Evolutionary conservation across 2,113 vertebrate species (phyloP).

Genomic region (Camelus dromedarius): DNA sequence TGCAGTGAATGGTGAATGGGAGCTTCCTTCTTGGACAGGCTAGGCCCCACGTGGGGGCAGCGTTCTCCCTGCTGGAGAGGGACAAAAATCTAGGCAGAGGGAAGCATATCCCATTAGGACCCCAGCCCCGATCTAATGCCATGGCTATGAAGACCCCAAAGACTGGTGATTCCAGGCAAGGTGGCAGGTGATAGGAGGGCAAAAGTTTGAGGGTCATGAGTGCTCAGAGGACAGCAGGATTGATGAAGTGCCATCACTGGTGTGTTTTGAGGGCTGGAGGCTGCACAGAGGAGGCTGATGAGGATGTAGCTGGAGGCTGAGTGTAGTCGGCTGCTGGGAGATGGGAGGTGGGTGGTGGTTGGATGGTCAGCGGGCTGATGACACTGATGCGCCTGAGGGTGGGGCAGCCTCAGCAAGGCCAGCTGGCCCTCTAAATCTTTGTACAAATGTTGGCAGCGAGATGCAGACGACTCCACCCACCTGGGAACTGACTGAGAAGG

Average conservation of each 20-base stretch:
- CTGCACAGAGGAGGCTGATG: background rate
- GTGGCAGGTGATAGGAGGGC: background rate
- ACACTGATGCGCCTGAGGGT: background rate
- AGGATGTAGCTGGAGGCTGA: background rate
- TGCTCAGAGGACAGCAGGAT: background rate
- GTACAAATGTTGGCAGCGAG: slow-evolving; percentile 73
- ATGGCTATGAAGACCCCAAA: background rate
- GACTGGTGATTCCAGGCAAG: background rate
- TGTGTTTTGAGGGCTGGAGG: background rate
- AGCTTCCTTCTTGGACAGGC: background rate
- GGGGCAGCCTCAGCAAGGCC: slow-evolving; percentile 64
- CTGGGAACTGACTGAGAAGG: slow-evolving; percentile 76
- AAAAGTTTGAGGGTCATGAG: background rate
- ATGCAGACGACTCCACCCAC: slow-evolving; percentile 69
- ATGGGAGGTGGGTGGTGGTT: background rate
- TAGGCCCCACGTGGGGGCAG: background rate
- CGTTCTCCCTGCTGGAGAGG: background rate
- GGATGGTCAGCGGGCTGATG: background rate
- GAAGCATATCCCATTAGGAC: background rate
- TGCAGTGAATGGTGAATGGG: background rate
- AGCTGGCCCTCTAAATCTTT: slow-evolving; percentile 71
- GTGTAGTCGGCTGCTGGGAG: slow-evolving; percentile 18
- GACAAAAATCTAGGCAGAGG: background rate
- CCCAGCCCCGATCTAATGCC: background rate
- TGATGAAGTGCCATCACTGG: background rate